Percentiles rank a stretch among this genome's conserved stretches.
phyloP scores from a whole-genome alignment of 2,113 vertebrate genomes.

The Antechinus stuartii region DNA sequence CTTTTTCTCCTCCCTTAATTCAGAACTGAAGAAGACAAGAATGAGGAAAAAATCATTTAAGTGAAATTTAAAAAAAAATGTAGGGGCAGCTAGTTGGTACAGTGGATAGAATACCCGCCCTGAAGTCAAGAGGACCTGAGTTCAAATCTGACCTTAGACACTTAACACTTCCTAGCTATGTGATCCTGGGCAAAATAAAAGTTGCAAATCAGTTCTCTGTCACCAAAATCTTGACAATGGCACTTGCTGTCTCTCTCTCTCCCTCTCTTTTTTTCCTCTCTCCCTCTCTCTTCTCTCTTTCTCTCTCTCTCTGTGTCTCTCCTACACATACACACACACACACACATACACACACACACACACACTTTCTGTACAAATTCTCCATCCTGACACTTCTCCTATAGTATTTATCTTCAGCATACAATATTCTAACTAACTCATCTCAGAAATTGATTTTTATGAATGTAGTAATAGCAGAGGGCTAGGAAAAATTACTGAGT shows the following conservation, averaged over 20 bases:
- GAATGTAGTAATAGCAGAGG: background rate
- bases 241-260: too few species aligned
- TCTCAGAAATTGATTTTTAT: background rate
- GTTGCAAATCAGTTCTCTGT: background rate
- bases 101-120: too few species aligned
- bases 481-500: background rate
- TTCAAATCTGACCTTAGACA: too few species aligned
- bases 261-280: too few species aligned
- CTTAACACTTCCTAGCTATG: too few species aligned
- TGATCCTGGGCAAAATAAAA: background rate
- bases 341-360: background rate
- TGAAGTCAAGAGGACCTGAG: too few species aligned
- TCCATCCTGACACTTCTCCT: background rate
- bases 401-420: background rate
- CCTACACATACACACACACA: background rate
- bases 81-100: too few species aligned
- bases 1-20: background rate
- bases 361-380: accelerated
- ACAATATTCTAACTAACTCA: background rate
- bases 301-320: too few species aligned
- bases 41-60: background rate
- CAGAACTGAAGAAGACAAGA: background rate
- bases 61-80: background rate
- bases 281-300: too few species aligned
- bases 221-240: background rate